These are phyloP conservation scores for Drosophila suzukii DNA, from an alignment of 1,140 invertebrate genomes.

Conservation along the genomic window DNA sequence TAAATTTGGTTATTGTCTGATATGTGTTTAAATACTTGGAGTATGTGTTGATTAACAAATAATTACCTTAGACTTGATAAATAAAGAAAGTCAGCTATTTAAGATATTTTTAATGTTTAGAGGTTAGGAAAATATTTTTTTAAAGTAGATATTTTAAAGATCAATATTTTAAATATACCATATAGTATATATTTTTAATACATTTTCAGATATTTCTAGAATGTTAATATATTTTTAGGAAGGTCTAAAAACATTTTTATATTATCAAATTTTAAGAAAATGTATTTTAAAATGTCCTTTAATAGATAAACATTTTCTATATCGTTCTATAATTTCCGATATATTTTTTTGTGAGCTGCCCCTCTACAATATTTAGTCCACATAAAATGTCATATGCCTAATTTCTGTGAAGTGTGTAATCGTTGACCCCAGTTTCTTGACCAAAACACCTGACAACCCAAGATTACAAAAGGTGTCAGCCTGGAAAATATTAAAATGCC, in stretches of 20 bases:
- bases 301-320: no score
- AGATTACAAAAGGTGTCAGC: slow-evolving; percentile 5
- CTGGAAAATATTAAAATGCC: slow-evolving; percentile 21
- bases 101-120: neutral
- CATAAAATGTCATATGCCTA: neutral
- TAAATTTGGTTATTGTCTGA: slow-evolving; percentile 40
- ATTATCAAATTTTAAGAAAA: no score
- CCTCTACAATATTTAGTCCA: no score
- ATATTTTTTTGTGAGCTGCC: no score
- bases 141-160: no score
- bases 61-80: slow-evolving; percentile 39
- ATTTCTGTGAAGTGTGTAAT: neutral
- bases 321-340: no score
- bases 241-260: no score
- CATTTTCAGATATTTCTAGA: no score
- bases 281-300: no score
- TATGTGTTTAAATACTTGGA: slow-evolving; percentile 6
- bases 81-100: neutral
- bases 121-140: neutral
- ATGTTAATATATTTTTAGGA: no score
- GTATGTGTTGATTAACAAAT: slow-evolving; percentile 41
- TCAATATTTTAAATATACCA: no score
- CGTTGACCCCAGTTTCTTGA: slow-evolving; percentile 6
- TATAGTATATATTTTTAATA: no score
- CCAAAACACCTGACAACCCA: neutral